Conservation (phyloP, 2,888 invertebrate genomes). For the Eristalis tenax region DNA sequence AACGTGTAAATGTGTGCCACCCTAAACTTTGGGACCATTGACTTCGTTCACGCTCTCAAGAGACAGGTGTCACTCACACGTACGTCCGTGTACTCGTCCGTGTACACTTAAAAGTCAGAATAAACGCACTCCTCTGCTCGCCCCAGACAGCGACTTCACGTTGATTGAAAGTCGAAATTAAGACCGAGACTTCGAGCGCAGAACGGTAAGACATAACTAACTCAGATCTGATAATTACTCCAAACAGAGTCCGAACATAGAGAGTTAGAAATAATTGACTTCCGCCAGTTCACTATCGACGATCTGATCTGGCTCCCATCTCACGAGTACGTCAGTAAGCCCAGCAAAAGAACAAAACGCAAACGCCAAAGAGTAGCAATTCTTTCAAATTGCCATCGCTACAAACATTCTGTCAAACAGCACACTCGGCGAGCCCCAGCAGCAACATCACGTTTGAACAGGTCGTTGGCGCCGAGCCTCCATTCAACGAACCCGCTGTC, state of each 20-base stretch:
- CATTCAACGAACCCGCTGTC: not conserved
- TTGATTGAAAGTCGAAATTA: not conserved
- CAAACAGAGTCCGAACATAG: not conserved
- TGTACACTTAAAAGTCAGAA: too few relatives aligned
- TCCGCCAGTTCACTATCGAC: not conserved
- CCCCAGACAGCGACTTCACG: not conserved
- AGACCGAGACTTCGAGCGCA: not conserved
- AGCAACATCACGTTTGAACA: not conserved
- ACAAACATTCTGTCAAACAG: not conserved
- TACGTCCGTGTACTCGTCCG: too few relatives aligned
- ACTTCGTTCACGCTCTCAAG: too few relatives aligned
- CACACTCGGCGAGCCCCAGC: not conserved
- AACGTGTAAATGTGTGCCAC: too few relatives aligned
- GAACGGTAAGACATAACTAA: not conserved
- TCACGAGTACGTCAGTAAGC: too few relatives aligned
- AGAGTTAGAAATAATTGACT: not conserved
- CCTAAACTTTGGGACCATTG: too few relatives aligned
- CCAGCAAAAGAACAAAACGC: too few relatives aligned
- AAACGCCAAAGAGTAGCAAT: not conserved
- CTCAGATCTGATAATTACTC: not conserved
- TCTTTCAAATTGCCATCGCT: not conserved
- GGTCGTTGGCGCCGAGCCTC: not conserved
- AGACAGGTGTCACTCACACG: too few relatives aligned
- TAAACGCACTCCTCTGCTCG: too few relatives aligned
- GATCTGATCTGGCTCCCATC: not conserved